Conservation (phyloP, 2,888 invertebrate genomes). For the Gortyna flavago region DNA sequence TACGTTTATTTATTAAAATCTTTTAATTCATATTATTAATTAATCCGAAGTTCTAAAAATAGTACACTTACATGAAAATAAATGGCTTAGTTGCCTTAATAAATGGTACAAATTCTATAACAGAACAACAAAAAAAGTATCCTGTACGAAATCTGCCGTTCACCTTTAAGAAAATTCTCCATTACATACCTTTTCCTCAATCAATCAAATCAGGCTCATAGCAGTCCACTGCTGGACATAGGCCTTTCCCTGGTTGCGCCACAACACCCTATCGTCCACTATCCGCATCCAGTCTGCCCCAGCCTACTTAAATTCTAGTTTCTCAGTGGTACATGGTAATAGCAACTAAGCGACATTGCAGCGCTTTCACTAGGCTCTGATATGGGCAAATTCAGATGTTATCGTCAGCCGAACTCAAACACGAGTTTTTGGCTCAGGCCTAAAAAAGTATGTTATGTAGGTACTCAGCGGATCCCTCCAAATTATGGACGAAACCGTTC, state of each 20-base stretch:
- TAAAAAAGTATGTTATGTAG: slow-evolving; percentile 18
- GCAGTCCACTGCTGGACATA: neutral
- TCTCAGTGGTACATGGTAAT: neutral
- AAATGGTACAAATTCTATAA: too few relatives aligned
- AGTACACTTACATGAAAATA: too few relatives aligned
- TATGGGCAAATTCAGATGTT: neutral
- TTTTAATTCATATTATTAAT: too few relatives aligned
- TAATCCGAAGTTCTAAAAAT: too few relatives aligned
- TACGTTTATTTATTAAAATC: too few relatives aligned
- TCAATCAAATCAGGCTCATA: too few relatives aligned
- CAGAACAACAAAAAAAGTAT: too few relatives aligned
- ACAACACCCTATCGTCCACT: neutral
- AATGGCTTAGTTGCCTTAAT: too few relatives aligned
- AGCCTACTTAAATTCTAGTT: neutral
- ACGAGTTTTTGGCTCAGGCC: neutral
- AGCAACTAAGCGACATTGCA: slow-evolving; percentile 6
- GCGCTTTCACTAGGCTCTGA: too few relatives aligned
- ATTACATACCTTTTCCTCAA: neutral
- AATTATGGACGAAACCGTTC: slow-evolving; percentile 52
- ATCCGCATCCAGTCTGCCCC: neutral
- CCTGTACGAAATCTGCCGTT: too few relatives aligned
- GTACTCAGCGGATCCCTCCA: slow-evolving; percentile 27
- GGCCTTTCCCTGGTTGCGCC: neutral
- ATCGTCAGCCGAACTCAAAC: neutral
- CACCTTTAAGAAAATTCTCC: neutral